Percentiles rank a stretch among this genome's conserved stretches.
Evolutionary conservation across 2,113 vertebrate species (phyloP).

Genomic region (Syngnathus typhle): DNA sequence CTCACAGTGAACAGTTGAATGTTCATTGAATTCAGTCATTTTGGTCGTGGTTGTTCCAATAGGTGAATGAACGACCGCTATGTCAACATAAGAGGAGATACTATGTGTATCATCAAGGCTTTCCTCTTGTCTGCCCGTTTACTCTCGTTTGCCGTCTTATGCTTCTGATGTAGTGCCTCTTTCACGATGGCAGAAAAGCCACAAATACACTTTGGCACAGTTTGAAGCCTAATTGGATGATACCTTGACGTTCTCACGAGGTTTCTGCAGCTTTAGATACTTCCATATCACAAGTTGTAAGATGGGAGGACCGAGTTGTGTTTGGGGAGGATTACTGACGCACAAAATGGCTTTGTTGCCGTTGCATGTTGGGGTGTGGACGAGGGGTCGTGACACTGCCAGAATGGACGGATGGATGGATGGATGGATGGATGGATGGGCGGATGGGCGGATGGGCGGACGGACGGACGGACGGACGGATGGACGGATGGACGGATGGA

Average conservation of each 20-base stretch:
- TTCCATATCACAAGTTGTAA: constrained; percentile 22
- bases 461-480: no score
- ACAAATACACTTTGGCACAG: constrained; percentile 1
- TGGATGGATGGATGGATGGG: no score
- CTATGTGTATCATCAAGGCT: background rate
- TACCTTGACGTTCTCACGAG: constrained; percentile 20
- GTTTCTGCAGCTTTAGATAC: constrained; percentile 34
- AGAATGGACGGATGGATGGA: constrained; percentile 54
- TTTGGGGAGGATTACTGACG: constrained; percentile 13
- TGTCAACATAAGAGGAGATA: background rate
- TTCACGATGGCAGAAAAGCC: background rate
- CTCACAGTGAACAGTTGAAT: no score
- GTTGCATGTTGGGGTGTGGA: constrained; percentile 30
- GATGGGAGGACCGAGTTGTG: constrained; percentile 23
- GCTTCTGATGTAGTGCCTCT: background rate
- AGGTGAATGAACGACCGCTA: background rate
- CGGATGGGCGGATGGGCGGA: no score
- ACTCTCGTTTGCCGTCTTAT: background rate
- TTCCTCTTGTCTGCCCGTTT: constrained; percentile 1
- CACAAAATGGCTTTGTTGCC: constrained; percentile 20
- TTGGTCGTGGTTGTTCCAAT: background rate
- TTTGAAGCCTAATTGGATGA: constrained; percentile 42
- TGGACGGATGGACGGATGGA: constrained; percentile 53
- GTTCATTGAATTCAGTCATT: constrained; percentile 33
- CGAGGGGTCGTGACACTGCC: constrained; percentile 48